Percentiles rank a stretch among this genome's conserved stretches.
phyloP scores from a whole-genome alignment of 2,797 vertebrate genomes.

The Tragopan temminckii region DNA sequence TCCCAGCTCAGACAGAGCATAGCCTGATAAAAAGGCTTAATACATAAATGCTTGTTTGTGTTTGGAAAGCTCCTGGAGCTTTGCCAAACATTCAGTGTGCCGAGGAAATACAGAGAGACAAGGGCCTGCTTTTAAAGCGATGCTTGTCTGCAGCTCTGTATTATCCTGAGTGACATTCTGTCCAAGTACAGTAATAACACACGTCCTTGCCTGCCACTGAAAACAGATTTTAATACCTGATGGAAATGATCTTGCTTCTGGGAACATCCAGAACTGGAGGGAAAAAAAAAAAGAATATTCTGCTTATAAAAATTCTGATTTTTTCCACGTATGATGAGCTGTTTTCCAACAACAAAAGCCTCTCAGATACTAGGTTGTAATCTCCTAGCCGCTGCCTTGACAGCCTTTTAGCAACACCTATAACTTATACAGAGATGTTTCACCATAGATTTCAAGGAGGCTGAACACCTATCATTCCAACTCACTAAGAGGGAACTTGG shows the following conservation, averaged over 20 bases:
- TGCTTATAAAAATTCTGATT: constrained; percentile 18
- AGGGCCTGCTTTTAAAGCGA: constrained; percentile 65
- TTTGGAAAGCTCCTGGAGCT: constrained; percentile 71
- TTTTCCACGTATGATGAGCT: background rate
- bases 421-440: background rate
- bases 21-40: constrained; percentile 71
- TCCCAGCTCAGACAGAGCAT: constrained; percentile 60
- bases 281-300: background rate
- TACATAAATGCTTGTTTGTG: constrained; percentile 72
- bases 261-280: background rate
- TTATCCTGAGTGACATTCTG: constrained; percentile 72
- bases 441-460: background rate
- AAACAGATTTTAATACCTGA: constrained; percentile 42
- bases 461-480: background rate
- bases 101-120: constrained; percentile 70
- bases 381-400: background rate
- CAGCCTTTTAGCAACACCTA: background rate
- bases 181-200: constrained; percentile 58
- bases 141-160: constrained; percentile 54
- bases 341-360: background rate
- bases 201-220: constrained; percentile 15
- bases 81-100: constrained; percentile 62
- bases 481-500: background rate
- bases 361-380: background rate
- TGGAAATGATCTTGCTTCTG: background rate